A percentile compares a stretch with the other conserved stretches of the same genome.
Conservation (phyloP, 2,888 invertebrate species). For the Philopedon plagiatum region DNA sequence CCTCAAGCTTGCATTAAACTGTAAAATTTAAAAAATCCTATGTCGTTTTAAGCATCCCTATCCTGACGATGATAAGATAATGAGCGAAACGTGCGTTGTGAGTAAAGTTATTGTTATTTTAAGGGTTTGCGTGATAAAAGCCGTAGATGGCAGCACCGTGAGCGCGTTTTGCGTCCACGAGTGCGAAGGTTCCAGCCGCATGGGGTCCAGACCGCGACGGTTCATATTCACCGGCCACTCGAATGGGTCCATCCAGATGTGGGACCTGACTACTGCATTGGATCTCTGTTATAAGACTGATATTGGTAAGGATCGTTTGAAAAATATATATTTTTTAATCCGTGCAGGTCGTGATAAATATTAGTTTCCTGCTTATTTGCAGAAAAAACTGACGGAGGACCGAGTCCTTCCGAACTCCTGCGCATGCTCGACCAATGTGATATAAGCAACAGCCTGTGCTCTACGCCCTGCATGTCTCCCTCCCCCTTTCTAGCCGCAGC, state of each 20-base stretch:
- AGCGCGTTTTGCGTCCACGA: slow-evolving; percentile 98
- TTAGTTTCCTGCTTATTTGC: too few relatives aligned
- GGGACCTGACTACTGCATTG: slow-evolving; percentile 97
- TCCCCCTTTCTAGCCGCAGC: slow-evolving; percentile 74
- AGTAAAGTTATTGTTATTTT: too few relatives aligned
- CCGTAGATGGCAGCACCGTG: slow-evolving; percentile 94
- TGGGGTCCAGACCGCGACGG: slow-evolving; percentile 89
- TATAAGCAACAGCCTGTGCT: slow-evolving; percentile 83
- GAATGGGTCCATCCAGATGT: slow-evolving; percentile 96
- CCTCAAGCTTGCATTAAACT: too few relatives aligned
- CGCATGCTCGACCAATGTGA: slow-evolving; percentile 95
- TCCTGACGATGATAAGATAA: too few relatives aligned
- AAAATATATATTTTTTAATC: too few relatives aligned
- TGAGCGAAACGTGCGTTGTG: too few relatives aligned
- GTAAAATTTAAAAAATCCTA: too few relatives aligned
- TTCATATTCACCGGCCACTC: slow-evolving; percentile 94
- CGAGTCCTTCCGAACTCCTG: slow-evolving; percentile 91
- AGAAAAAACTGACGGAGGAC: slow-evolving; percentile 84
- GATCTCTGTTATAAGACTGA: slow-evolving; percentile 78
- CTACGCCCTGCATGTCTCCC: slow-evolving; percentile 86
- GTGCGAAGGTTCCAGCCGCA: slow-evolving; percentile 95
- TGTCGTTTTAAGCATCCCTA: too few relatives aligned
- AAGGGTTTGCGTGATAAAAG: slow-evolving; percentile 94
- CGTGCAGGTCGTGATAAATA: too few relatives aligned
- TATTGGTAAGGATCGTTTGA: slow-evolving; percentile 64